Evolutionary conservation across 1,140 invertebrate genomes (phyloP), one percentile per base, ranked within the genome.

Genomic region (Marisa cornuarietis): DNA sequence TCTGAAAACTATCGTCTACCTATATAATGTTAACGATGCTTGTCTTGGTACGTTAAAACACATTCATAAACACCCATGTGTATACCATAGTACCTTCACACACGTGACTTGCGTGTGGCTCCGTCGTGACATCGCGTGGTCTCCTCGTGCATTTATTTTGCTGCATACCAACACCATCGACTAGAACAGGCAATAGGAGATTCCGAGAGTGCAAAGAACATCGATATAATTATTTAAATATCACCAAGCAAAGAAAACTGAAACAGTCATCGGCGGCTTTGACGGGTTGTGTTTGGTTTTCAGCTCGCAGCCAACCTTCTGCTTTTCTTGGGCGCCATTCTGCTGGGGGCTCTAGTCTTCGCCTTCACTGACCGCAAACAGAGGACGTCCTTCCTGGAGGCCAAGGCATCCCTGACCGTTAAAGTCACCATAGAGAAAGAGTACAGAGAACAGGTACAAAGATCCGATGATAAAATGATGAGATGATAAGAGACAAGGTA

Each of bases 371-470:
- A 98, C 88, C 94, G 94, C 76, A 95, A 96, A 89, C 96, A 97
- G 85, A 93, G 96, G 61, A 92, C 94, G 69, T 96, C 96, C 31
- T 98, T 98, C 88, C 91, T 97, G 61, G 96, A 98, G 91, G 97
- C 96, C 1, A 95, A 97, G 85, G 94, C 96, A 90, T 97, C 96
- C 85, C 92, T 98, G 71, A 95, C 96, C 88, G 95, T 97, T 80
- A 97, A 97, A 91, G 93, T 97, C 79, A 94, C 96, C 49, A 96
- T 98, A 78, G 96, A 98, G 91, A 95, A 98, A 88, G 96, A 97
- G 90, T 96, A 95, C 76, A 95, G 95, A 62, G 96, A 98, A 91
- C 95, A 97, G 94, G 96, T 96, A 86, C 31, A 42, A 42, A 0
- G 31, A 42, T 42, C 0, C 31, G 3, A 42, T 42, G 31, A 42